Evolutionary conservation across 2,888 invertebrate species (phyloP), one percentile per base, ranked within the genome.

Genomic region (Elegia similella): DNA sequence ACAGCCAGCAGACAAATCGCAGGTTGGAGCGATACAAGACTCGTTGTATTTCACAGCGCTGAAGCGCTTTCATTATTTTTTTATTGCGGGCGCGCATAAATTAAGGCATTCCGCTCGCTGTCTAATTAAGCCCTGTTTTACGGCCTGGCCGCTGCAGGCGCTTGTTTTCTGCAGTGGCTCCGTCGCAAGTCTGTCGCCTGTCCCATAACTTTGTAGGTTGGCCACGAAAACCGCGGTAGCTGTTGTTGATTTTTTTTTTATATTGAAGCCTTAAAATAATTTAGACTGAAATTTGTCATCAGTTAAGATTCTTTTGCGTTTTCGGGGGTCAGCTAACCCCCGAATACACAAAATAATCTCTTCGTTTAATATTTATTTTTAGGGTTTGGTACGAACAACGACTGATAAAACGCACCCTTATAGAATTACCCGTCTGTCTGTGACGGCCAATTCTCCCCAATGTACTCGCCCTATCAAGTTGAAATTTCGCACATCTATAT

Each of bases 51-150:
- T 42, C 17, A 42, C 15, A 16, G 42, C 48, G 48, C 23, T 42
- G 15, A 42, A 56, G 56, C 42, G 56, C 48, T 56, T 48, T 56
- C 48, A 56, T 56, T 56, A 56, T 55, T 56, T 59, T 63, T 64
- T 62, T 62, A 61, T 52, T 44, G 55, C 58, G 59, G 52, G 47
- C 53, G 59, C 59, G 63, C 61, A 64, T 61, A 61, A 61, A 63
- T 64, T 63, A 60, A 57, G 57, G 48, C 48, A 48, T 55, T 42
- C 38, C 48, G 52, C 48, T n/a, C 48, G 48, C 55, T 23, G 52
- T 59, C 56, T 62, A 62, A 64, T 64, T 64, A 62, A 57, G 59
- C 57, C 52, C 38, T 59, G 50, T 50, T 50, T 50, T 50, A 50
- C 50, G 50, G 34, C 23, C 30, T 12, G 12, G 13, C 30, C 50